Conservation (phyloP, 2,888 invertebrate genomes). For the Thereva nobilitata region DNA sequence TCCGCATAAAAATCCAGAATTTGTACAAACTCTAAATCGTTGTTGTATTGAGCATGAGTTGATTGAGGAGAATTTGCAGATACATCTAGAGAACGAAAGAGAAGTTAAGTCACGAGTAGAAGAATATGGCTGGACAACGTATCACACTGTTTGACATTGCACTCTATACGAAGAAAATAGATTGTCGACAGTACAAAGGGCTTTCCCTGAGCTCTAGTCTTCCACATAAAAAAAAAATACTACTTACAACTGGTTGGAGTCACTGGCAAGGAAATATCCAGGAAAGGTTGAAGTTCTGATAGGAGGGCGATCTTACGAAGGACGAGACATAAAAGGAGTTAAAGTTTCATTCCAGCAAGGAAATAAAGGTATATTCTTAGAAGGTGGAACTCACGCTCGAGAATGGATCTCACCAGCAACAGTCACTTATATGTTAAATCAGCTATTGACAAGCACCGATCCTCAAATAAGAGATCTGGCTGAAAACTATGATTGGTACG, state of each 20-base stretch:
- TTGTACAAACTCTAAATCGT: conserved; percentile 21
- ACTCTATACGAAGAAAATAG: too few relatives aligned
- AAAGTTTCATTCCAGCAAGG: conserved; percentile 60
- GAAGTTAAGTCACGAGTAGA: neutral
- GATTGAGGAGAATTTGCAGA: neutral
- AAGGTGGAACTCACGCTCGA: conserved; percentile 71
- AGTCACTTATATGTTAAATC: conserved; percentile 65
- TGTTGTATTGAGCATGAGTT: conserved; percentile 21
- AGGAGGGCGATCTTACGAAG: conserved; percentile 64
- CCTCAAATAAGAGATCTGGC: conserved; percentile 60
- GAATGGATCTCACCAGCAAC: conserved; percentile 76
- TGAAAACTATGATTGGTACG: conserved; percentile 70
- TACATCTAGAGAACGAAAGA: conserved; percentile 19
- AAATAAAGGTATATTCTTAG: conserved; percentile 65
- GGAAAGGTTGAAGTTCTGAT: conserved; percentile 59
- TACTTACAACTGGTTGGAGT: conserved; percentile 63
- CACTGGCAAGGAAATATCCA: conserved; percentile 59
- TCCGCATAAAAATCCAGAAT: conserved; percentile 34
- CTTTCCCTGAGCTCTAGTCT: too few relatives aligned
- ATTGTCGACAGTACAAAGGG: too few relatives aligned
- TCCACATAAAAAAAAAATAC: too few relatives aligned
- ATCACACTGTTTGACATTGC: conserved; percentile 51
- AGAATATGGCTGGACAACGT: conserved; percentile 49
- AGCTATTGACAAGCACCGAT: conserved; percentile 64
- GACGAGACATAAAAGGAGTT: conserved; percentile 64